Conservation (phyloP, 2,797 vertebrate genomes). For the Sternotherus odoratus region DNA sequence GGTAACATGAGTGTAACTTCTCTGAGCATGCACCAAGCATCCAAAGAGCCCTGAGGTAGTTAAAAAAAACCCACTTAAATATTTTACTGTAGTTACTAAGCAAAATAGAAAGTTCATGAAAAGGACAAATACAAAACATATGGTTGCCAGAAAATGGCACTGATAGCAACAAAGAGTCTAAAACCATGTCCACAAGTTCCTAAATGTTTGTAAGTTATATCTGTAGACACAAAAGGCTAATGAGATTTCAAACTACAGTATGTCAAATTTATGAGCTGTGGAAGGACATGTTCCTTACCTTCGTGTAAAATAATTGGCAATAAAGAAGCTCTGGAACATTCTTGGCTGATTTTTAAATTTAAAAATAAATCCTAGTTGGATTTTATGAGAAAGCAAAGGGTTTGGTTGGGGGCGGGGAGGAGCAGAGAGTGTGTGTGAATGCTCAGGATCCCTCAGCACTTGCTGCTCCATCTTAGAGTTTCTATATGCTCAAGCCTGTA, state of each 20-base stretch:
- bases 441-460: not conserved
- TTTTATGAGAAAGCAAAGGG: not conserved
- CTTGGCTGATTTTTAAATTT: constrained; percentile 38
- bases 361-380: not conserved
- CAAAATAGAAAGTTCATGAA: constrained; percentile 47
- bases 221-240: constrained; percentile 32
- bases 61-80: constrained; percentile 21
- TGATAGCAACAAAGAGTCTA: not conserved
- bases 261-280: constrained; percentile 70
- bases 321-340: constrained; percentile 58
- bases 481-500: not conserved
- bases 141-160: not conserved
- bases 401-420: not conserved
- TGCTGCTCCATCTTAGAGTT: not conserved
- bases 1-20: constrained; percentile 21
- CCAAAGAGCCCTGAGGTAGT: not conserved
- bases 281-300: constrained; percentile 52
- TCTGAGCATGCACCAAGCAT: not conserved
- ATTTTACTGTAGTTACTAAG: constrained; percentile 24
- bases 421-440: not conserved
- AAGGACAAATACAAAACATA: constrained; percentile 52
- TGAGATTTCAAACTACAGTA: constrained; percentile 53
- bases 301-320: constrained; percentile 49
- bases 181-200: constrained; percentile 18
- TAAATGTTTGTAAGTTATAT: constrained; percentile 40